These are phyloP conservation scores for Oreamnos americanus DNA, from an alignment of 2,113 vertebrate species.

Conservation along the genomic window DNA sequence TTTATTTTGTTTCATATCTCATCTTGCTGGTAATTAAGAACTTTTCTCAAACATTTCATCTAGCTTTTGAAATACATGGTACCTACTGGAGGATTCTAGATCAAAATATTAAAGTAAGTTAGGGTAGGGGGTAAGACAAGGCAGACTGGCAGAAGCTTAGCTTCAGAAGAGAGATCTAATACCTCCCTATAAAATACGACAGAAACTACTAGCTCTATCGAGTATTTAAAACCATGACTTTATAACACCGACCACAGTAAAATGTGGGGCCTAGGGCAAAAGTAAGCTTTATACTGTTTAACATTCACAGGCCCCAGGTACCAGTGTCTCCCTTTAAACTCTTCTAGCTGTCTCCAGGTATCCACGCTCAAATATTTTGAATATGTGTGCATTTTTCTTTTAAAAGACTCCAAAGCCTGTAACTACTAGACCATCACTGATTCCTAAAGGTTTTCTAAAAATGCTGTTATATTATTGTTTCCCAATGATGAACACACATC, in stretches of 20 bases:
- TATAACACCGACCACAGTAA: background rate
- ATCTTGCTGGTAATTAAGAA: background rate
- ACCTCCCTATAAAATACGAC: background rate
- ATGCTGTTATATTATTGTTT: slow-evolving; percentile 62
- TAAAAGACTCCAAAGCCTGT: slow-evolving; percentile 60
- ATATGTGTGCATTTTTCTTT: background rate
- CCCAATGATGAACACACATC: slow-evolving; percentile 55
- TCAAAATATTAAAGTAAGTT: background rate
- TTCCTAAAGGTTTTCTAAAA: slow-evolving; percentile 72
- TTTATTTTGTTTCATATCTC: background rate
- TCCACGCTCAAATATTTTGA: background rate
- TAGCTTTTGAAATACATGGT: background rate
- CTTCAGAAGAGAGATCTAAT: background rate
- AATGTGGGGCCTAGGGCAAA: background rate
- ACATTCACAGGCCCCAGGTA: background rate
- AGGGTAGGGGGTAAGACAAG: background rate
- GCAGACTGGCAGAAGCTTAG: background rate
- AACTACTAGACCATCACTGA: slow-evolving; percentile 48
- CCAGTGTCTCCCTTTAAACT: background rate
- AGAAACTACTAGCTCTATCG: background rate
- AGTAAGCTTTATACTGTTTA: background rate
- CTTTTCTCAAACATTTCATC: background rate
- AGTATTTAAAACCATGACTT: background rate
- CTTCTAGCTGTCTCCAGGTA: background rate
- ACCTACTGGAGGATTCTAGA: background rate